A percentile compares a stretch with the other conserved stretches of the same genome.
phyloP scores from a whole-genome alignment of 2,113 vertebrate genomes.

The Protomyctophum bolini region DNA sequence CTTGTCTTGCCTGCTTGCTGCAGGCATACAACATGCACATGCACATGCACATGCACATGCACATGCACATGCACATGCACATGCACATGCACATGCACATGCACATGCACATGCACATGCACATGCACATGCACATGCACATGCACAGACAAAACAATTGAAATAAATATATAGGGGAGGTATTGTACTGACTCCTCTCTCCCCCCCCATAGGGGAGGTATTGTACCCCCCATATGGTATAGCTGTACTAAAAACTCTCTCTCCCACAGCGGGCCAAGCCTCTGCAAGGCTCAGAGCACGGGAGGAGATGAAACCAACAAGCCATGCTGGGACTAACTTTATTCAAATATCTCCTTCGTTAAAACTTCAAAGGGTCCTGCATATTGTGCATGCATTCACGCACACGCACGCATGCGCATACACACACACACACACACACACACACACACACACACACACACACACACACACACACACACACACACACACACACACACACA shows the following conservation, averaged over 20 bases:
- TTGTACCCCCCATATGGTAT: neutral
- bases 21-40: too few relatives aligned
- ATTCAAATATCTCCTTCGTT: constrained; percentile 53
- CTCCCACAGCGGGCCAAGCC: constrained; percentile 23
- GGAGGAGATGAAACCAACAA: constrained; percentile 47
- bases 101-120: too few relatives aligned
- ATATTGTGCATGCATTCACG: neutral
- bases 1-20: too few relatives aligned
- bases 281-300: constrained; percentile 44
- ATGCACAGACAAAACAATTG: constrained; percentile 42
- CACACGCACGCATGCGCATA: neutral
- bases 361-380: constrained; percentile 28
- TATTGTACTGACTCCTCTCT: neutral
- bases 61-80: too few relatives aligned
- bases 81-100: too few relatives aligned
- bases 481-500: constrained; percentile 1
- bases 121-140: too few relatives aligned
- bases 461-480: neutral
- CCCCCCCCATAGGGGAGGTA: constrained; percentile 36
- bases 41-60: too few relatives aligned
- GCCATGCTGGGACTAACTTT: constrained; percentile 1
- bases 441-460: constrained; percentile 2
- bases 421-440: constrained; percentile 1
- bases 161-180: constrained; percentile 26
- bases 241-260: too few relatives aligned